phyloP scores from a whole-genome alignment of 1,140 invertebrate genomes.

The Drosophila quadrilineata region DNA sequence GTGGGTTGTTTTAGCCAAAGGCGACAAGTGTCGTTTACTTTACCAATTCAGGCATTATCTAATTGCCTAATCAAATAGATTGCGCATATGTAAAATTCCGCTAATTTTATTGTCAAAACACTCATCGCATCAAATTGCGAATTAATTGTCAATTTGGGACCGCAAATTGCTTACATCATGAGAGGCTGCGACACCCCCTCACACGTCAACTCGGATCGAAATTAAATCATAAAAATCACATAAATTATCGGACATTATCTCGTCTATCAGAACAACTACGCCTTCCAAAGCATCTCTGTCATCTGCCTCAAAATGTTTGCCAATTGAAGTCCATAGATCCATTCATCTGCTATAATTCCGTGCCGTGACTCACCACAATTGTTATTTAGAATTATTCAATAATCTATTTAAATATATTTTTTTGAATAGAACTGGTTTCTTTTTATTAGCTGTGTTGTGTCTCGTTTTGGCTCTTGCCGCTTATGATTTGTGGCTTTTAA shows the following conservation, averaged over 20 bases:
- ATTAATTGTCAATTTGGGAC: slow-evolving; percentile 14
- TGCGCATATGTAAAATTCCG: slow-evolving; percentile 20
- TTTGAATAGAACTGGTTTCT: slow-evolving; percentile 32
- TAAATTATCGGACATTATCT: slow-evolving; percentile 20
- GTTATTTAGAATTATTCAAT: slow-evolving; percentile 10
- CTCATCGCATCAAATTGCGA: neutral
- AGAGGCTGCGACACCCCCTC: neutral
- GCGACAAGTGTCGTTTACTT: slow-evolving; percentile 35
- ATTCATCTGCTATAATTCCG: slow-evolving; percentile 22
- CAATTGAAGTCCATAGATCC: slow-evolving; percentile 13
- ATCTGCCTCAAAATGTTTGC: slow-evolving; percentile 15
- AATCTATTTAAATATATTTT: slow-evolving; percentile 15
- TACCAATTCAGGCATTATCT: slow-evolving; percentile 44
- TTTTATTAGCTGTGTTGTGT: too few relatives aligned
- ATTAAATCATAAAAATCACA: slow-evolving; percentile 2
- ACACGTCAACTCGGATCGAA: neutral
- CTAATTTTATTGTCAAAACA: slow-evolving; percentile 7
- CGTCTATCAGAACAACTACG: slow-evolving; percentile 1
- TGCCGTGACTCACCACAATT: slow-evolving; percentile 47
- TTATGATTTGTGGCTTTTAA: slow-evolving; percentile 73
- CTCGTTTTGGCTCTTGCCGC: slow-evolving; percentile 9
- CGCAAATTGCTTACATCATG: slow-evolving; percentile 33
- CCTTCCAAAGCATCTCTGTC: slow-evolving; percentile 29
- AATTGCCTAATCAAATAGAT: slow-evolving; percentile 52
- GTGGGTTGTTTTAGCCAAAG: slow-evolving; percentile 10